Evolutionary conservation across 1,140 invertebrate species (phyloP).

Genomic region (Zaprionus taronus): DNA sequence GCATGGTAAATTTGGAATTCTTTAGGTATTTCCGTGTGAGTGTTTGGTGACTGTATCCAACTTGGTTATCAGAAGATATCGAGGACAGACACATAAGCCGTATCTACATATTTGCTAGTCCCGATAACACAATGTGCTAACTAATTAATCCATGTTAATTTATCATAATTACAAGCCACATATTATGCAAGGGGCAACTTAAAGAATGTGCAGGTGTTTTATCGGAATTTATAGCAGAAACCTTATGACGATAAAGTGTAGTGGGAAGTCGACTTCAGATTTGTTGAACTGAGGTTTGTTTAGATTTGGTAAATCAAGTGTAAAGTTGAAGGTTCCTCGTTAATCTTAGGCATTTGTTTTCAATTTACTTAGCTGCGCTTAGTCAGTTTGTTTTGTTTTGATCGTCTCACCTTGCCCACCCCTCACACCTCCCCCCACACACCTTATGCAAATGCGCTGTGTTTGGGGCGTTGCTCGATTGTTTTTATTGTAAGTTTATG

Average conservation of each 20-base stretch:
- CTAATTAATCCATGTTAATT: conserved; percentile 3
- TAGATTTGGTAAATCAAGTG: not conserved
- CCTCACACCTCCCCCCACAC: not conserved
- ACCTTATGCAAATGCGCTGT: conserved; percentile 22
- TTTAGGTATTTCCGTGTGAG: not conserved
- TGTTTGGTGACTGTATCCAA: not conserved
- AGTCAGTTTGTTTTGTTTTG: conserved; percentile 8
- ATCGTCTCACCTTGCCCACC: not conserved
- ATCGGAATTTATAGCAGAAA: not conserved
- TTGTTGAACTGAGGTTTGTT: not conserved
- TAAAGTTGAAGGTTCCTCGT: conserved; percentile 1
- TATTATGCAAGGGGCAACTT: not conserved
- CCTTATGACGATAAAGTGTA: not conserved
- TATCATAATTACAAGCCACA: conserved; percentile 13
- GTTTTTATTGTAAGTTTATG: conserved; percentile 19
- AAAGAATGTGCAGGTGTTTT: not conserved
- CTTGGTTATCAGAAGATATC: not conserved
- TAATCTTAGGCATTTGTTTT: conserved; percentile 4
- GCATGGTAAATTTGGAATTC: not conserved
- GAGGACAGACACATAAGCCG: conserved; percentile 4
- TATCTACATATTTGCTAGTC: not conserved
- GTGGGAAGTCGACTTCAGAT: not conserved
- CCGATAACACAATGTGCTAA: conserved; percentile 1
- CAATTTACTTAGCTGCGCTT: not conserved
- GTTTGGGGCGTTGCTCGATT: conserved; percentile 9